A percentile compares a stretch with the other conserved stretches of the same genome.
Evolutionary conservation across 2,113 vertebrate genomes (phyloP).

Genomic region (Promerops cafer): DNA sequence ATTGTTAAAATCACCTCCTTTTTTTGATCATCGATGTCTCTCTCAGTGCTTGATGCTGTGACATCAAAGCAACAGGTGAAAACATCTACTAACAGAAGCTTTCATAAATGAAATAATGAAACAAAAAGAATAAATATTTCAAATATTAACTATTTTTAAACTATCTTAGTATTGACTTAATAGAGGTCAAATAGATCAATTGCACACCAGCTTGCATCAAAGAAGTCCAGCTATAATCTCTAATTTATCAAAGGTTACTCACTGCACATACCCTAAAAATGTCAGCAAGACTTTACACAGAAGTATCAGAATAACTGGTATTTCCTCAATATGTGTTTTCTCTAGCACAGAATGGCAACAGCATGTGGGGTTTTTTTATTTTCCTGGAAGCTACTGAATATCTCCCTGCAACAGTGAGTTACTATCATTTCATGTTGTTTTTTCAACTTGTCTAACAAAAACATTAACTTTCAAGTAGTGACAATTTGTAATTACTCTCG

Average conservation of each 20-base stretch:
- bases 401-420: not conserved
- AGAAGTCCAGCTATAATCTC: not conserved
- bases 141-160: not conserved
- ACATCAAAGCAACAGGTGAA: not conserved
- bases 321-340: not conserved
- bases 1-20: not conserved
- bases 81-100: not conserved
- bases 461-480: not conserved
- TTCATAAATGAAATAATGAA: not conserved
- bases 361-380: fast-evolving
- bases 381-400: not conserved
- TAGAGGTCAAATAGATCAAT: not conserved
- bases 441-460: not conserved
- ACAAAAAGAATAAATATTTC: not conserved
- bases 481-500: not conserved
- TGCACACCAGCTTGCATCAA: not conserved
- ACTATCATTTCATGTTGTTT: not conserved
- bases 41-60: not conserved
- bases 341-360: not conserved
- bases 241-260: not conserved
- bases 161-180: not conserved
- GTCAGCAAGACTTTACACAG: not conserved
- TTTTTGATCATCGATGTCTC: not conserved
- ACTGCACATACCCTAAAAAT: not conserved
- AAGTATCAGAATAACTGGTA: not conserved